phyloP scores from a whole-genome alignment of 2,888 invertebrate species.

The Orgyia antiqua region DNA sequence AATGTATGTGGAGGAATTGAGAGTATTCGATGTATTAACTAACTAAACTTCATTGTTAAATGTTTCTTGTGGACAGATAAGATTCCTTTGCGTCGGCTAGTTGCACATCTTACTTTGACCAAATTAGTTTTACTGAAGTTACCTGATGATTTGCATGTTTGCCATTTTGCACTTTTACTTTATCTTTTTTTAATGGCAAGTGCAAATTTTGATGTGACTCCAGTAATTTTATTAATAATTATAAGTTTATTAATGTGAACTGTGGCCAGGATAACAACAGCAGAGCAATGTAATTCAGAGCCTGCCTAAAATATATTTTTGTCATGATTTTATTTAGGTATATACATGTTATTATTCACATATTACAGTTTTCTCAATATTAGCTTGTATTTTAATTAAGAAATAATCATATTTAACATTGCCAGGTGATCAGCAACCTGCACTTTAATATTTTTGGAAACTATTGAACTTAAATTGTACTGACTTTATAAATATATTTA shows the following conservation, averaged over 20 bases:
- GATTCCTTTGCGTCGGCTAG: slow-evolving; percentile 49
- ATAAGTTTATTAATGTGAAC: slow-evolving; percentile 71
- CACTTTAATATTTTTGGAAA: slow-evolving; percentile 80
- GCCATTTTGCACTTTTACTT: slow-evolving; percentile 48
- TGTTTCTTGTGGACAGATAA: slow-evolving; percentile 46
- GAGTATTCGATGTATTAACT: slow-evolving; percentile 36
- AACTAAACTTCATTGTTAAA: no score
- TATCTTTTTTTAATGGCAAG: slow-evolving; percentile 40
- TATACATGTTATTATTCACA: slow-evolving; percentile 78
- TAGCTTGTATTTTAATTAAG: slow-evolving; percentile 80
- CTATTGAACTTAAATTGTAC: slow-evolving; percentile 80
- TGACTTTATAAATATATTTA: slow-evolving; percentile 80
- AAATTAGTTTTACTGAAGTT: slow-evolving; percentile 61
- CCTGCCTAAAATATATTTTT: slow-evolving; percentile 79
- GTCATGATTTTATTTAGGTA: slow-evolving; percentile 79
- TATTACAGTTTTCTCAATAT: slow-evolving; percentile 79
- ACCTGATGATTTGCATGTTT: slow-evolving; percentile 56
- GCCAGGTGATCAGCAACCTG: slow-evolving; percentile 79
- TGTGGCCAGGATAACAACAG: slow-evolving; percentile 75
- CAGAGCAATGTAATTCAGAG: slow-evolving; percentile 74
- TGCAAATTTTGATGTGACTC: slow-evolving; percentile 61
- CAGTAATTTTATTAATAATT: slow-evolving; percentile 60
- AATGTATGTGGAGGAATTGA: slow-evolving; percentile 51
- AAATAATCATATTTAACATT: slow-evolving; percentile 80
- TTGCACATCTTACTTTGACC: slow-evolving; percentile 75